Conservation (phyloP, 92 coral and sea anemone species). For the Phenganax subtilis region DNA sequence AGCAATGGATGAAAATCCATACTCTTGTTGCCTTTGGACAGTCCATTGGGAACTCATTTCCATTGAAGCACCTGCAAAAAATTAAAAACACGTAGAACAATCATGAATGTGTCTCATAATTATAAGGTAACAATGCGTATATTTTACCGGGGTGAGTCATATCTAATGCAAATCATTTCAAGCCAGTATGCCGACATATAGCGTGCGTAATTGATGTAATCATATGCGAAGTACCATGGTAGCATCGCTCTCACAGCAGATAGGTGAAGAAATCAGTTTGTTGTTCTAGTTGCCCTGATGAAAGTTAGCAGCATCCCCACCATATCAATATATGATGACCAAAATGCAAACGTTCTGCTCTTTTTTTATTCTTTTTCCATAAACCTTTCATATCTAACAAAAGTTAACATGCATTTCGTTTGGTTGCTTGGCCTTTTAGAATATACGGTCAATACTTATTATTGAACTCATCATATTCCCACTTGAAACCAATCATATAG, state of each 20-base stretch:
- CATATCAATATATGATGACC: constrained; percentile 34
- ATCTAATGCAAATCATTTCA: constrained; percentile 13
- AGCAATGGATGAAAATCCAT: constrained; percentile 19
- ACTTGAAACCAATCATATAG: too few relatives aligned
- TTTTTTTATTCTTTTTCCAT: constrained; percentile 25
- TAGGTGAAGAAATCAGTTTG: constrained; percentile 9
- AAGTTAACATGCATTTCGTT: too few relatives aligned
- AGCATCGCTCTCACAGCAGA: constrained; percentile 26
- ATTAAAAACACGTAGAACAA: background rate
- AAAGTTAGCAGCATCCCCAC: constrained; percentile 2
- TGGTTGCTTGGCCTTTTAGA: too few relatives aligned
- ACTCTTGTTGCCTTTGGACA: constrained; percentile 6
- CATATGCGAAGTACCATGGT: constrained; percentile 1
- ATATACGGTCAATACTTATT: too few relatives aligned
- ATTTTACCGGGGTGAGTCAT: constrained; percentile 4
- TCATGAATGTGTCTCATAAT: background rate
- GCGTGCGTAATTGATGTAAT: background rate
- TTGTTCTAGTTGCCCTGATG: constrained; percentile 16
- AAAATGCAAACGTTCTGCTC: constrained; percentile 28
- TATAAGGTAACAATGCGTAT: background rate
- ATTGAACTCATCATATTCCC: too few relatives aligned
- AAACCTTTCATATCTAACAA: constrained; percentile 6
- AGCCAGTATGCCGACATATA: constrained; percentile 17
- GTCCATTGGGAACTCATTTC: background rate
- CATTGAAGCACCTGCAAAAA: background rate